Conservation (phyloP, 2,113 vertebrate genomes). For the Entosphenus tridentatus region DNA sequence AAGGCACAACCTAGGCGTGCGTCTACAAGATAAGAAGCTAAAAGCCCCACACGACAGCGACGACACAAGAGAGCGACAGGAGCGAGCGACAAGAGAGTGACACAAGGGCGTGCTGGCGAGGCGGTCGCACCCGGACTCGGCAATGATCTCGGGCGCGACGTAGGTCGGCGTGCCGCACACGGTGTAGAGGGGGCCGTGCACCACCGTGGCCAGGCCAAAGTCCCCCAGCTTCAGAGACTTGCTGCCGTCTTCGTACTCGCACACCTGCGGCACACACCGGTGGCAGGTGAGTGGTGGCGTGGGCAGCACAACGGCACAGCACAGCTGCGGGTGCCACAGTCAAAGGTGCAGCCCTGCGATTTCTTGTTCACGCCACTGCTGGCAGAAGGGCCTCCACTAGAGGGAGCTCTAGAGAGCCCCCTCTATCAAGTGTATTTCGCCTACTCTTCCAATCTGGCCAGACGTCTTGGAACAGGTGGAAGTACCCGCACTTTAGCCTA, state of each 20-base stretch:
- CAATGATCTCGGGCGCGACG: slow-evolving; percentile 87
- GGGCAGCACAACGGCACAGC: background rate
- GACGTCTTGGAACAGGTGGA: too few species aligned
- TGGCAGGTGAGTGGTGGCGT: background rate
- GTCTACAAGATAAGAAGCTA: too few species aligned
- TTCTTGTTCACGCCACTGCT: too few species aligned
- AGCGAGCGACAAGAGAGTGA: background rate
- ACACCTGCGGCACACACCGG: slow-evolving; percentile 34
- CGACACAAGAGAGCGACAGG: too few species aligned
- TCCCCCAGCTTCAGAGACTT: slow-evolving; percentile 86
- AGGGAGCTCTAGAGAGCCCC: background rate
- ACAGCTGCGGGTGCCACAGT: too few species aligned
- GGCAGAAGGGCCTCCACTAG: slow-evolving; percentile 4
- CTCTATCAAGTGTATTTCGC: too few species aligned
- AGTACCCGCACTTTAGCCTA: too few species aligned
- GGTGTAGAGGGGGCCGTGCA: slow-evolving; percentile 68
- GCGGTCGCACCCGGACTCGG: slow-evolving; percentile 58
- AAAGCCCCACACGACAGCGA: too few species aligned
- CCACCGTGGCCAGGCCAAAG: slow-evolving; percentile 76
- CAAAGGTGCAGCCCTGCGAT: too few species aligned
- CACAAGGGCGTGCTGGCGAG: background rate
- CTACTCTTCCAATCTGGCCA: too few species aligned
- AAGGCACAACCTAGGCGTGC: too few species aligned
- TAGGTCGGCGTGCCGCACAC: slow-evolving; percentile 93
- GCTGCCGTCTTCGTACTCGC: slow-evolving; percentile 56